Evolutionary conservation across 2,797 vertebrate genomes (phyloP).

Genomic region (Halcyon badia): DNA sequence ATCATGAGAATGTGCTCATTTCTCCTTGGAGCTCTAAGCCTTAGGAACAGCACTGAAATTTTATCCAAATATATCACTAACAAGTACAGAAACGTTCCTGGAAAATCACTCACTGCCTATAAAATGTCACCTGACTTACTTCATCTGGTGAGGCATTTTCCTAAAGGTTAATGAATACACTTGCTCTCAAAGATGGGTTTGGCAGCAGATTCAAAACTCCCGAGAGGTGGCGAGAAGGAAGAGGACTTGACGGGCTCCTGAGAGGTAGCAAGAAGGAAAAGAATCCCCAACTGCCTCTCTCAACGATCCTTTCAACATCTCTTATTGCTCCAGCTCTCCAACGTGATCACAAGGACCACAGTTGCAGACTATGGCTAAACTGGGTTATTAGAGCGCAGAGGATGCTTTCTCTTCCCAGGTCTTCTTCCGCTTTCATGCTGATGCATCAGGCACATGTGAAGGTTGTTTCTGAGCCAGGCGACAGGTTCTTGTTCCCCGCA

Average conservation of each 20-base stretch:
- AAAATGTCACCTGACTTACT: constrained; percentile 54
- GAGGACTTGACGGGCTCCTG: background rate
- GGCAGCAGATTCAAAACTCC: background rate
- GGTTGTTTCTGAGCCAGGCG: background rate
- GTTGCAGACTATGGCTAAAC: accelerated
- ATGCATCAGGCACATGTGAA: accelerated
- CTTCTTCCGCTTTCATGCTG: background rate
- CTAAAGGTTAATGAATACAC: constrained; percentile 42
- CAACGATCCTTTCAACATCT: accelerated
- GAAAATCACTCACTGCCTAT: constrained; percentile 17
- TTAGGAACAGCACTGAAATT: constrained; percentile 24
- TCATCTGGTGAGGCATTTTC: constrained; percentile 1
- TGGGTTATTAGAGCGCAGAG: background rate
- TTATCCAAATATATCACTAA: background rate
- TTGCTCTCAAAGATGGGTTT: background rate
- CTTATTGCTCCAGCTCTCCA: accelerated
- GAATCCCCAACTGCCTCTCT: background rate
- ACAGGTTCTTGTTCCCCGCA: background rate
- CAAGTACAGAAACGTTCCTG: background rate
- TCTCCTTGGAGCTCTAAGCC: constrained; percentile 10
- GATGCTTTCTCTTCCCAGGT: background rate
- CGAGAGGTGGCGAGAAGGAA: background rate
- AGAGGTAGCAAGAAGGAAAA: background rate
- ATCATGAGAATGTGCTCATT: background rate
- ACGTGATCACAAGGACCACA: accelerated